Evolutionary conservation across 2,797 vertebrate species (phyloP).

Genomic region (Cetoscarus ocellatus): DNA sequence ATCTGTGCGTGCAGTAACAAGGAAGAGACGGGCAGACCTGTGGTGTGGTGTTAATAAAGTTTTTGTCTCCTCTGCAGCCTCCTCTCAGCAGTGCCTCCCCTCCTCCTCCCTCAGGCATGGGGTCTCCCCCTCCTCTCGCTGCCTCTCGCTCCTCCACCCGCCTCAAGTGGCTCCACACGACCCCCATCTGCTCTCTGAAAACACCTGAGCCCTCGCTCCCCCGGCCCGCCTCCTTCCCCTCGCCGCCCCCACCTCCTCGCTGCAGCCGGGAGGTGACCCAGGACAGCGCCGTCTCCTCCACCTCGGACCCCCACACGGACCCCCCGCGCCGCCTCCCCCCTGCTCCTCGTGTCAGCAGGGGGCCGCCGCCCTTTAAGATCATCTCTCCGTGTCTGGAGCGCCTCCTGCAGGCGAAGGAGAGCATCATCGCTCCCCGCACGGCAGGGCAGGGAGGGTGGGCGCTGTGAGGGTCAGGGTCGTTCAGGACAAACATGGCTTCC

Average conservation of each 20-base stretch:
- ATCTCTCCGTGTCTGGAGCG: slow-evolving; percentile 72
- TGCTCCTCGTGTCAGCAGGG: neutral
- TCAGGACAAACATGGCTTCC: slow-evolving; percentile 11
- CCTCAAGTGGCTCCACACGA: slow-evolving; percentile 53
- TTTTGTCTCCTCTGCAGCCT: slow-evolving; percentile 17
- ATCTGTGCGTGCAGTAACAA: too few relatives aligned
- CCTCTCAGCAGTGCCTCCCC: slow-evolving; percentile 12
- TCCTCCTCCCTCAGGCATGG: slow-evolving; percentile 16
- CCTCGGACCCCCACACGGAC: slow-evolving; percentile 43
- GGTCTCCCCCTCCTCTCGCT: neutral
- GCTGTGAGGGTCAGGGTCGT: neutral
- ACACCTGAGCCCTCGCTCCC: accelerated
- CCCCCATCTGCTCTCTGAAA: slow-evolving; percentile 48
- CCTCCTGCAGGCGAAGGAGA: slow-evolving; percentile 70
- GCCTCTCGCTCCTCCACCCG: slow-evolving; percentile 29
- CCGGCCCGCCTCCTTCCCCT: neutral
- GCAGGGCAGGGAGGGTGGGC: slow-evolving; percentile 7
- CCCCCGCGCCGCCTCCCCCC: accelerated
- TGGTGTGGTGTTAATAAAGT: too few relatives aligned
- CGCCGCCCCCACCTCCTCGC: neutral
- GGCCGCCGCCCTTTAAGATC: slow-evolving; percentile 52
- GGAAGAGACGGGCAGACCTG: too few relatives aligned
- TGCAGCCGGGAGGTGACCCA: slow-evolving; percentile 53
- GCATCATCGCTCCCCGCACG: slow-evolving; percentile 53
- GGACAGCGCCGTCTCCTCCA: slow-evolving; percentile 75